Conservation (phyloP, 2,888 invertebrate species). For the Abscondita cerata region DNA sequence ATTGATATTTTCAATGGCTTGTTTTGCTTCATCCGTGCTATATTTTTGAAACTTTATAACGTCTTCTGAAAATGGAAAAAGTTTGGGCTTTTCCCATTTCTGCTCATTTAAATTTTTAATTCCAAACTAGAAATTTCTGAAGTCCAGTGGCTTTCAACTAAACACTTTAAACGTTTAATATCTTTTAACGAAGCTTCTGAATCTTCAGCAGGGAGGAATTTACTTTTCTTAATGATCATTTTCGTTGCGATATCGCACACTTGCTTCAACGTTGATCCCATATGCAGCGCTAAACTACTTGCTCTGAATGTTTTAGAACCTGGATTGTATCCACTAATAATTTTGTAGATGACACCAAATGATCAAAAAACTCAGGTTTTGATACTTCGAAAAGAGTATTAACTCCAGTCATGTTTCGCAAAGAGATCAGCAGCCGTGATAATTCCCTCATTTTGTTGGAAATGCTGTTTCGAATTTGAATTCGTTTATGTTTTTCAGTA, state of each 20-base stretch:
- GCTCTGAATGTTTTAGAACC: constrained; percentile 31
- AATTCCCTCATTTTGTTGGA: constrained; percentile 40
- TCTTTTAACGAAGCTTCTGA: constrained; percentile 27
- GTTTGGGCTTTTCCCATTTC: constrained; percentile 26
- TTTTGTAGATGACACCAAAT: constrained; percentile 29
- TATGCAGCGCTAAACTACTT: constrained; percentile 35
- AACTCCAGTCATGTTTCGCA: constrained; percentile 21
- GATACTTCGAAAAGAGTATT: constrained; percentile 15
- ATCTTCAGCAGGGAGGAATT: constrained; percentile 6
- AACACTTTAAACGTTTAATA: constrained; percentile 17
- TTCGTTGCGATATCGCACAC: constrained; percentile 34
- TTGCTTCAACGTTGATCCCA: constrained; percentile 37
- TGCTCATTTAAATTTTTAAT: constrained; percentile 26
- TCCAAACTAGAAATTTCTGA: constrained; percentile 28
- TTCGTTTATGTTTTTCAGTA: constrained; percentile 29
- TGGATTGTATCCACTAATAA: constrained; percentile 33
- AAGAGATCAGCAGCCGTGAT: constrained; percentile 23
- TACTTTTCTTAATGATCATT: constrained; percentile 33
- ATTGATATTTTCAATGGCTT: constrained; percentile 7
- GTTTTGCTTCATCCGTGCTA: constrained; percentile 22
- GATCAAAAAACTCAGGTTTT: constrained; percentile 29
- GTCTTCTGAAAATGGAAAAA: constrained; percentile 29
- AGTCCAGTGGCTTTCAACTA: constrained; percentile 23
- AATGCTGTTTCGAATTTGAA: no score
- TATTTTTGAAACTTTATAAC: constrained; percentile 28